phyloP scores from a whole-genome alignment of 1,140 invertebrate genomes.

The Acyrthosiphon pisum region DNA sequence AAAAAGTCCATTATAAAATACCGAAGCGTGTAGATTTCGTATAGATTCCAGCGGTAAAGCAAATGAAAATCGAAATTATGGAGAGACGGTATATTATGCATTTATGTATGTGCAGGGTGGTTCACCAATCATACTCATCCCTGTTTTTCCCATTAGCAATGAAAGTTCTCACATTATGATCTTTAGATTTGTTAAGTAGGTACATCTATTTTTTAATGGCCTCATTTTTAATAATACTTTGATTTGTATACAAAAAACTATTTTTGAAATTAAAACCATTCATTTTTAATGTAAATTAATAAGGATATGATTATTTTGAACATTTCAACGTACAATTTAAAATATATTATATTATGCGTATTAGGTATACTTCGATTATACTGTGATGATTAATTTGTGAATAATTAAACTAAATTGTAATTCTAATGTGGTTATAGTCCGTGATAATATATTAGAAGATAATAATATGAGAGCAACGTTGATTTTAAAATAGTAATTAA shows the following conservation, averaged over 20 bases:
- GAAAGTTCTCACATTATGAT: not conserved
- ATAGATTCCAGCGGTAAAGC: constrained; percentile 4
- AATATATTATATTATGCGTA: too few species aligned
- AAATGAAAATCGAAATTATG: constrained; percentile 29
- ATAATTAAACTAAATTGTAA: too few species aligned
- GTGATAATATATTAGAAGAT: not conserved
- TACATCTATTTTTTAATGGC: not conserved
- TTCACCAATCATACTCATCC: not conserved
- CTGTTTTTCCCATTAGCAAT: not conserved
- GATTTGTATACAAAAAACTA: not conserved
- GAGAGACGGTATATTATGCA: not conserved
- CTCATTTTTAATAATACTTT: not conserved
- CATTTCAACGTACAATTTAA: too few species aligned
- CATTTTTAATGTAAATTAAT: not conserved
- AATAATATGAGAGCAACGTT: not conserved
- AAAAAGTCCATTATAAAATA: constrained; percentile 29
- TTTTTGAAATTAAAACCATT: not conserved
- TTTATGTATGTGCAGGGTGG: not conserved
- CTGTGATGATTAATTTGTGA: not conserved
- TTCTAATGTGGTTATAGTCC: not conserved
- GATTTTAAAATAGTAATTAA: not conserved
- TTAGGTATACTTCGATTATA: not conserved
- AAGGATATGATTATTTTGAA: not conserved
- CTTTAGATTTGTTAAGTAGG: not conserved
- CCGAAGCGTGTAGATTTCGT: constrained; percentile 35